Percentiles rank a stretch among this genome's conserved stretches.
Evolutionary conservation across 2,113 vertebrate genomes (phyloP).

Genomic region (Melanostigma gelatinosum): DNA sequence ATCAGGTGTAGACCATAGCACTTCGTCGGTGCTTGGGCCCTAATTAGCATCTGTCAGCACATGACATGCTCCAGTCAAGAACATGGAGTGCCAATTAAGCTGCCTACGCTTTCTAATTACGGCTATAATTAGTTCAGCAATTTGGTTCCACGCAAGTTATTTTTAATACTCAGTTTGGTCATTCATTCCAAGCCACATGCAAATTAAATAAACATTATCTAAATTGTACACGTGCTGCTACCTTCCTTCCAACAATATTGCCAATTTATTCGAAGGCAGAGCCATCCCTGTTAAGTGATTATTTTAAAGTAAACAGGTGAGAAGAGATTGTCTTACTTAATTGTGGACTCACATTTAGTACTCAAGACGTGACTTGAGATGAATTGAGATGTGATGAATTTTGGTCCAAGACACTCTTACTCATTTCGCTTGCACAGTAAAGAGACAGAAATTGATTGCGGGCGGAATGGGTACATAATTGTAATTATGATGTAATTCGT

Average conservation of each 20-base stretch:
- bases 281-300: background rate
- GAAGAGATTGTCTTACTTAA: background rate
- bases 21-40: too few relatives aligned
- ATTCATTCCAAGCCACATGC: conserved; percentile 19
- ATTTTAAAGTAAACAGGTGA: background rate
- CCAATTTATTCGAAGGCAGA: background rate
- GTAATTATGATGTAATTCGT: conserved; percentile 3
- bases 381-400: background rate
- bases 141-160: conserved; percentile 30
- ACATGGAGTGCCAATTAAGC: too few relatives aligned
- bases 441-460: background rate
- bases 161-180: conserved; percentile 22
- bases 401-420: background rate
- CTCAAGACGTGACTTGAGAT: background rate
- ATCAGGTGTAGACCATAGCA: too few relatives aligned
- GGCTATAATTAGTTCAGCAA: conserved; percentile 44
- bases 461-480: conserved; percentile 1
- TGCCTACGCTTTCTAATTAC: conserved; percentile 26
- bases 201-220: background rate
- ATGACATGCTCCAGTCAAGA: too few relatives aligned
- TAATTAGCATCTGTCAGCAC: conserved; percentile 19
- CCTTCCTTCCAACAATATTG: background rate
- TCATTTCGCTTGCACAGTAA: background rate
- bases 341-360: background rate
- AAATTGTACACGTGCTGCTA: background rate